A percentile compares a stretch with the other conserved stretches of the same genome.
Evolutionary conservation across 1,140 invertebrate species (phyloP).

Genomic region (Colletes latitarsis): DNA sequence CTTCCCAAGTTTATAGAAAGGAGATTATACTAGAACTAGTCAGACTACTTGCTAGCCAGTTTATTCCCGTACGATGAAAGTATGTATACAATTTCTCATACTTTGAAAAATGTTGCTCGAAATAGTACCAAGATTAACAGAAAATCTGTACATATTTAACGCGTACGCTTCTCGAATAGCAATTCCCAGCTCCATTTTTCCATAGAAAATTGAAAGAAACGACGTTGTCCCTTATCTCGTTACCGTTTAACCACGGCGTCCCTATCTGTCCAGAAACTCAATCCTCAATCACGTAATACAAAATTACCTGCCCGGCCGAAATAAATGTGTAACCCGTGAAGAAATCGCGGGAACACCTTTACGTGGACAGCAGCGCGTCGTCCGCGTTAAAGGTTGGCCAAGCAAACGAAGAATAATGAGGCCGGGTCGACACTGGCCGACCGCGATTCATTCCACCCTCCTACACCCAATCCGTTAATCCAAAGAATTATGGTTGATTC

Average conservation of each 20-base stretch:
- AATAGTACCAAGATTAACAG: too few relatives aligned
- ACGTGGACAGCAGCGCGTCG: neutral
- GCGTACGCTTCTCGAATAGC: too few relatives aligned
- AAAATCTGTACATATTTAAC: too few relatives aligned
- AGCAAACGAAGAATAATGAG: conserved; percentile 51
- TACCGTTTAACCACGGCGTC: neutral
- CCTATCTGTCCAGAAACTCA: neutral
- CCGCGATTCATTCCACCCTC: neutral
- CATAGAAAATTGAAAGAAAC: neutral
- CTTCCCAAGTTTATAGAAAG: too few relatives aligned
- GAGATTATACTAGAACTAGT: too few relatives aligned
- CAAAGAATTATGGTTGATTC: conserved; percentile 27
- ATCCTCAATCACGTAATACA: neutral
- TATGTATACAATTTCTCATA: too few relatives aligned
- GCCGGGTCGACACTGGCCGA: neutral
- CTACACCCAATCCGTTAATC: conserved; percentile 37
- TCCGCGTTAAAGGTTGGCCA: neutral
- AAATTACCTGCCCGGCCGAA: neutral
- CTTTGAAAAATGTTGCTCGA: too few relatives aligned
- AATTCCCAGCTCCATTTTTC: neutral
- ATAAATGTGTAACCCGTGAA: neutral
- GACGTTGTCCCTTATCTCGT: neutral
- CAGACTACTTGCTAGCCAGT: too few relatives aligned
- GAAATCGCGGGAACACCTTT: conserved; percentile 6
- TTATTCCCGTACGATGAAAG: too few relatives aligned